A percentile compares a stretch with the other conserved stretches of the same genome.
phyloP scores from a whole-genome alignment of 2,888 invertebrate genomes.

The Aphodius granarius region DNA sequence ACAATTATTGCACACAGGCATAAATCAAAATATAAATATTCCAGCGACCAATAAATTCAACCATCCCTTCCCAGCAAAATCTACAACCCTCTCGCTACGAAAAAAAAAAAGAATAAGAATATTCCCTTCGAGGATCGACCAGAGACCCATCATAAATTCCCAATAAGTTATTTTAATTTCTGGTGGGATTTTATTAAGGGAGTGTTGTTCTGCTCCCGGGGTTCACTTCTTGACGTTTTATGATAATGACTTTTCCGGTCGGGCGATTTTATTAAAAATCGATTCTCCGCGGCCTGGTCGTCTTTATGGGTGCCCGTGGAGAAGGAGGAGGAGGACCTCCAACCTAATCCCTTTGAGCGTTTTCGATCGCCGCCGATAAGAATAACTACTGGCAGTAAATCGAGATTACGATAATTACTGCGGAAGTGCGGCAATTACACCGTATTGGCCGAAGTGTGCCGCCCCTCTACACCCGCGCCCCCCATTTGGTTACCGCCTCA shows the following conservation, averaged over 20 bases:
- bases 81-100: not conserved
- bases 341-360: conserved; percentile 1
- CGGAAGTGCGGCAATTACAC: not conserved
- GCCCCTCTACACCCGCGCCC: conserved; percentile 2
- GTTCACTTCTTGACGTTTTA: conserved; percentile 10
- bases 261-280: conserved; percentile 13
- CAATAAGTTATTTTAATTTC: conserved; percentile 13
- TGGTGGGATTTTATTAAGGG: conserved; percentile 11
- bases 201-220: conserved; percentile 9
- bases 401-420: not conserved
- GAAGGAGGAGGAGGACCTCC: too few species aligned
- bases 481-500: too few species aligned
- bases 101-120: not conserved
- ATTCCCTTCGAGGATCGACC: not conserved
- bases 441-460: not conserved
- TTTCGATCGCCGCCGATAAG: conserved; percentile 11
- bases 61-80: not conserved
- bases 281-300: not conserved
- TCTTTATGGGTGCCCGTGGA: conserved; percentile 5
- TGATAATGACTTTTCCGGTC: conserved; percentile 14
- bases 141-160: conserved; percentile 5
- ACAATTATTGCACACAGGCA: too few species aligned
- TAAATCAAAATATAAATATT: not conserved
- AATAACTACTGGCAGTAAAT: not conserved
- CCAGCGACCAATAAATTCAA: not conserved